Percentiles rank a stretch among this genome's conserved stretches.
Conservation (phyloP, 2,113 vertebrate genomes). For the Dipodomys ordii region DNA sequence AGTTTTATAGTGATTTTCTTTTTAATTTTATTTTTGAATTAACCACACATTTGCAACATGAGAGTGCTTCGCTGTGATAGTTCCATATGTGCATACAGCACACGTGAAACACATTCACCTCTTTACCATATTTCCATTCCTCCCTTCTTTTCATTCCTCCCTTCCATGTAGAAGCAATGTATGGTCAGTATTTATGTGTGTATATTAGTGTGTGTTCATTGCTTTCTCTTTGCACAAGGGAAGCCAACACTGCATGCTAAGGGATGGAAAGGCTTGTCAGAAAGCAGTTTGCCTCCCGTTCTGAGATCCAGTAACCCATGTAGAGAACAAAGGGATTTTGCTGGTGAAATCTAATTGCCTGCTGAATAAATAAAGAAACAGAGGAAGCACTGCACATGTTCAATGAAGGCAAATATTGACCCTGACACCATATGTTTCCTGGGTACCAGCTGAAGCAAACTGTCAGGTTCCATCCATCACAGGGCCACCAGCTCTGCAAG, state of each 20-base stretch:
- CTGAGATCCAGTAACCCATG: slow-evolving; percentile 12
- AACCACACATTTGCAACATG: too few relatives aligned
- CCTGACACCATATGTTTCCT: slow-evolving; percentile 59
- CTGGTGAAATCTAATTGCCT: slow-evolving; percentile 56
- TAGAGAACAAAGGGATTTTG: slow-evolving; percentile 64
- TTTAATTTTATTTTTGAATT: too few relatives aligned
- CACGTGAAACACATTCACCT: too few relatives aligned
- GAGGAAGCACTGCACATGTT: background rate
- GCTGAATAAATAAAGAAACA: slow-evolving; percentile 65
- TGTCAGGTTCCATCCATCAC: background rate
- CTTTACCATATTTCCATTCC: too few relatives aligned
- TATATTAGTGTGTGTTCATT: background rate
- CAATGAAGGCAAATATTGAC: slow-evolving; percentile 67
- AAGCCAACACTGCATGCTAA: background rate
- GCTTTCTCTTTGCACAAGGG: background rate
- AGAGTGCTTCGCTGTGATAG: too few relatives aligned
- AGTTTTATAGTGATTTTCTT: background rate
- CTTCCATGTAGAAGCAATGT: background rate
- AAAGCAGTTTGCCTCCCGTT: slow-evolving; percentile 39
- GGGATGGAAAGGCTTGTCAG: background rate
- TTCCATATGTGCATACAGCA: too few relatives aligned
- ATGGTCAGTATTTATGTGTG: background rate
- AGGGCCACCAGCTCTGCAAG: background rate
- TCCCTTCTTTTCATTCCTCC: too few relatives aligned
- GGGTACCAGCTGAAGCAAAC: slow-evolving; percentile 26